Percentiles rank a stretch among this genome's conserved stretches.
These are phyloP conservation scores for Hemibates koningsi DNA, from an alignment of 2,113 vertebrate genomes.

Conservation along the genomic window DNA sequence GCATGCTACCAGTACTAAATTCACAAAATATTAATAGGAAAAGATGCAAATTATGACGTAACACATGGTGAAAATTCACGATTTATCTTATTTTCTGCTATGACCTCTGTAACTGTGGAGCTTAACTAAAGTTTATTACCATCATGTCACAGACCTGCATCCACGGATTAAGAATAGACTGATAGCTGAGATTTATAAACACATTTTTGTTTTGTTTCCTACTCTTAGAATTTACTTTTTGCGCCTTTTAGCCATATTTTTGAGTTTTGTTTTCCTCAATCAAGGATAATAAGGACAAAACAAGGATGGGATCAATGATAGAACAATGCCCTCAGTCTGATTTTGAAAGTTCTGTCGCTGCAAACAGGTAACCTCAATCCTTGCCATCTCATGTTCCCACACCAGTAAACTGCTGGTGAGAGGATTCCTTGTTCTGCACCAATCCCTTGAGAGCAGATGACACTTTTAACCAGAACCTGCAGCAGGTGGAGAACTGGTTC, in stretches of 20 bases:
- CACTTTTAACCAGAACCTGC: not conserved
- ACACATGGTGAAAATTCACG: not conserved
- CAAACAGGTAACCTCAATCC: fast-evolving
- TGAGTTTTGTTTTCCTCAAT: not conserved
- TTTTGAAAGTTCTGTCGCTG: not conserved
- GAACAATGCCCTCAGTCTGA: not conserved
- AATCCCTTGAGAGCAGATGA: not conserved
- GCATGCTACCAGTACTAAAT: not conserved
- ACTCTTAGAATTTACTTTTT: not conserved
- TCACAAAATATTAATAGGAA: fast-evolving
- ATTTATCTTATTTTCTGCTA: not conserved
- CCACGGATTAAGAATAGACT: not conserved
- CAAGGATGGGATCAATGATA: not conserved
- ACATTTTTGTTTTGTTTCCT: not conserved
- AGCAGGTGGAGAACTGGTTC: not conserved
- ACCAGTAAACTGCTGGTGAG: not conserved
- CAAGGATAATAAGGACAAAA: not conserved
- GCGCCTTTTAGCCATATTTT: fast-evolving
- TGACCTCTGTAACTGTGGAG: fast-evolving
- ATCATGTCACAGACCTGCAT: not conserved
- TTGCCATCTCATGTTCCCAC: not conserved
- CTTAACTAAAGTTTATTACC: not conserved
- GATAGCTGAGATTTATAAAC: not conserved
- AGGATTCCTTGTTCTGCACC: not conserved
- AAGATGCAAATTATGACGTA: not conserved